phyloP scores from a whole-genome alignment of 2,113 vertebrate species.

The Nesogale talazaci region DNA sequence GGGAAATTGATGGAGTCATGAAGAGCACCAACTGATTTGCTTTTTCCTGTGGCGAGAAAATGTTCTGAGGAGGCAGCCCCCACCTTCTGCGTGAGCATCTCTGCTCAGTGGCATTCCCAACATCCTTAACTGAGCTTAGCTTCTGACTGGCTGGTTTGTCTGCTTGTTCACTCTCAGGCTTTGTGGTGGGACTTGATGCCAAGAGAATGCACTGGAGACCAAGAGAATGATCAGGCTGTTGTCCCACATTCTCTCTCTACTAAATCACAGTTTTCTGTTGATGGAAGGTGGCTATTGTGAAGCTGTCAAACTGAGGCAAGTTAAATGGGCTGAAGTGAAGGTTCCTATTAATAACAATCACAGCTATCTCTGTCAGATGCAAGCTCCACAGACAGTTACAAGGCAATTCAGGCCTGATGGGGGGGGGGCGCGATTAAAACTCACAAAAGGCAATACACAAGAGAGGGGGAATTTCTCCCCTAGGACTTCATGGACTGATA shows the following conservation, averaged over 20 bases:
- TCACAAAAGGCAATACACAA: conserved; percentile 84
- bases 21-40: conserved; percentile 66
- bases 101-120: conserved; percentile 61
- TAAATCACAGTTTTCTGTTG: conserved; percentile 87
- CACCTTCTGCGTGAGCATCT: conserved; percentile 60
- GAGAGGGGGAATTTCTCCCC: conserved; percentile 66
- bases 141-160: conserved; percentile 71
- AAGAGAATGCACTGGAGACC: conserved; percentile 82
- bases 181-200: conserved; percentile 77
- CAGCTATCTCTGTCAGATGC: conserved; percentile 86
- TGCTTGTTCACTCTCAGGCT: conserved; percentile 74
- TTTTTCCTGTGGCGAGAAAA: conserved; percentile 28
- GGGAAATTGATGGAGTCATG: conserved; percentile 64
- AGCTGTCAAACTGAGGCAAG: conserved; percentile 87
- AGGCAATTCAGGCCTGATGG: conserved; percentile 86
- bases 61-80: conserved; percentile 54
- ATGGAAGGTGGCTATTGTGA: conserved; percentile 87
- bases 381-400: conserved; percentile 84
- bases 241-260: conserved; percentile 86
- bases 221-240: conserved; percentile 83
- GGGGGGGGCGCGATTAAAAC: conserved; percentile 83
- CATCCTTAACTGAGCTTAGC: conserved; percentile 63
- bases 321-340: conserved; percentile 86
- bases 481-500: conserved; percentile 74
- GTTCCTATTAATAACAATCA: conserved; percentile 86